These are phyloP conservation scores for Dipus sagitta DNA, from an alignment of 2,797 vertebrate genomes.

Conservation along the genomic window DNA sequence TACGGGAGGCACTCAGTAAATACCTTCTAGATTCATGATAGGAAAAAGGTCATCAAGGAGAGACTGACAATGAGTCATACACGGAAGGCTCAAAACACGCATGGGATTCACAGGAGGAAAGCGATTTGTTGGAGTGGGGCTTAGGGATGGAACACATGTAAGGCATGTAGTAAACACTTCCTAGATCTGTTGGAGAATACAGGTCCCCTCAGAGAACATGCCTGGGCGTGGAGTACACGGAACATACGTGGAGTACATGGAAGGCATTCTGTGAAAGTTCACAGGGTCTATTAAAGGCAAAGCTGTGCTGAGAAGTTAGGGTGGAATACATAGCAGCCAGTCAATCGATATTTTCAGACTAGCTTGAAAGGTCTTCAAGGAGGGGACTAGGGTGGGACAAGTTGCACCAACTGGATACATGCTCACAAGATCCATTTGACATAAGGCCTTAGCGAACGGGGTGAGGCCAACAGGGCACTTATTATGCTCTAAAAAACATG, in stretches of 20 bases:
- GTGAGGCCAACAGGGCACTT: slow-evolving; percentile 25
- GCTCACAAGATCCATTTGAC: slow-evolving; percentile 53
- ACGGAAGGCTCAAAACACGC: slow-evolving; percentile 56
- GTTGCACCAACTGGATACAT: slow-evolving; percentile 16
- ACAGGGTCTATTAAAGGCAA: slow-evolving; percentile 59
- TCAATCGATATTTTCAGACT: slow-evolving; percentile 53
- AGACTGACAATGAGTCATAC: slow-evolving; percentile 73
- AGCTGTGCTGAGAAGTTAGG: slow-evolving; percentile 41
- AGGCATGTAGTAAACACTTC: slow-evolving; percentile 57
- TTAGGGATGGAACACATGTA: slow-evolving; percentile 12
- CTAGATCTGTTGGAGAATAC: slow-evolving; percentile 62
- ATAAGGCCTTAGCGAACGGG: slow-evolving; percentile 57
- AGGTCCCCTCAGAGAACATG: slow-evolving; percentile 3
- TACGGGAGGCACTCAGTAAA: slow-evolving; percentile 55
- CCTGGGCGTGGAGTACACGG: slow-evolving; percentile 39
- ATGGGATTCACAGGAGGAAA: slow-evolving; percentile 65
- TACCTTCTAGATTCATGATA: slow-evolving; percentile 53
- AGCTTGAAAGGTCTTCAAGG: slow-evolving; percentile 65
- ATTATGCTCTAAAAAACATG: slow-evolving; percentile 43
- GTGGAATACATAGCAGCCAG: slow-evolving; percentile 62
- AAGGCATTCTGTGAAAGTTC: slow-evolving; percentile 64
- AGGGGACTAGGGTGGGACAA: slow-evolving; percentile 4
- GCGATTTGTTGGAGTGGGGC: slow-evolving; percentile 37
- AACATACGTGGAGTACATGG: slow-evolving; percentile 23
- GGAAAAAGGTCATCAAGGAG: slow-evolving; percentile 68